These are phyloP conservation scores for Venusia cambrica DNA, from an alignment of 2,888 invertebrate species.

Conservation along the genomic window DNA sequence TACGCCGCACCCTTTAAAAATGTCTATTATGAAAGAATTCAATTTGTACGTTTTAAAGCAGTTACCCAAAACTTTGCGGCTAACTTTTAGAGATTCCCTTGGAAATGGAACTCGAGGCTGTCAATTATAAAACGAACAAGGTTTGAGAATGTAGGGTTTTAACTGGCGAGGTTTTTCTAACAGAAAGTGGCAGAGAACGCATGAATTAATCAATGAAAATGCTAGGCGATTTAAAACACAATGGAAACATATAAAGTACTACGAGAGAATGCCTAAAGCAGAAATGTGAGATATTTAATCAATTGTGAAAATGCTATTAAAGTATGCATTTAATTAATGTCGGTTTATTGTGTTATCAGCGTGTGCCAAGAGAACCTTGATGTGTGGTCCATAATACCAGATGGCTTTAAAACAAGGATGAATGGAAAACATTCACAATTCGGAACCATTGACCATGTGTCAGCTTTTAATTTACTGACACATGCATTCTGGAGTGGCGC, in stretches of 20 bases:
- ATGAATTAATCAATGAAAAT: too few relatives aligned
- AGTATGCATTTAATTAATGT: too few relatives aligned
- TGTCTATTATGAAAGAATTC: constrained; percentile 19
- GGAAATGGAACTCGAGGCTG: too few relatives aligned
- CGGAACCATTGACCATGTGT: constrained; percentile 3
- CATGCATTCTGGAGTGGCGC: constrained; percentile 8
- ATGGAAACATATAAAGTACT: too few relatives aligned
- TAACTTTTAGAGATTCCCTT: constrained; percentile 10
- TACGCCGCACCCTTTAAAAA: constrained; percentile 6
- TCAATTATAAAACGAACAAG: too few relatives aligned
- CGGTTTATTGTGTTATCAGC: constrained; percentile 9
- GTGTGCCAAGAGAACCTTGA: neutral
- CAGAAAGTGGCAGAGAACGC: too few relatives aligned
- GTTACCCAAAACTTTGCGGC: constrained; percentile 19
- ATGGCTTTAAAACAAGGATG: constrained; percentile 4
- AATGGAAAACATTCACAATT: constrained; percentile 1
- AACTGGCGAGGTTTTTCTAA: too few relatives aligned
- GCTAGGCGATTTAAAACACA: too few relatives aligned
- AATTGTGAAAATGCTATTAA: too few relatives aligned
- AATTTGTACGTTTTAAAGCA: constrained; percentile 22
- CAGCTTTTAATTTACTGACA: constrained; percentile 5
- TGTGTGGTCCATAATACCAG: constrained; percentile 13
- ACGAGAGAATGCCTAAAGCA: too few relatives aligned
- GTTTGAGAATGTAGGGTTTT: too few relatives aligned
- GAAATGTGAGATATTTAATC: too few relatives aligned